Evolutionary conservation across 2,888 invertebrate species (phyloP), one percentile per base, ranked within the genome.

Genomic region (Nemapogon koenigi): DNA sequence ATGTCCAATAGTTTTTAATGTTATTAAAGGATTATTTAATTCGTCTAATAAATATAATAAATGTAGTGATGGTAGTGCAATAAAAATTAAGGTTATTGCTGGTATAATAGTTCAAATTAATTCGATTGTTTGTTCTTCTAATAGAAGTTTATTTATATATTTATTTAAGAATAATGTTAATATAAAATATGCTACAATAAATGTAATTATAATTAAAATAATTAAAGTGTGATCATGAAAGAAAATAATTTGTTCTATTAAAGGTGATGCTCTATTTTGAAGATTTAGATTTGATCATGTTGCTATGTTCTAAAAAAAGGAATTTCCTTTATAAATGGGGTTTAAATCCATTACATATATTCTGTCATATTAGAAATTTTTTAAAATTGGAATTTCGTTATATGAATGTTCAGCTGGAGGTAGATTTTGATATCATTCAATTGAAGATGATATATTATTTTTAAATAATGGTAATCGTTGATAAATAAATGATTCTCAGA

Each of bases 201-300:
- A 59, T 44, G 82, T 82, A 75, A 85, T 85, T 73, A 84, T 80
- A 47, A 82, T 61, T 61, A 85, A 57, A 70, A 85, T 82, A 67
- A 83, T 56, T 68, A 85, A 51, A 2, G 81, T 70, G 49, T 84
- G 82, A 59, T 86, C 84, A 55, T 86, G 83, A 51, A 86, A 86
- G 55, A 83, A 83, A 53, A 71, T 79, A 67, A 85, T 67, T 79
- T 85, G 82, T 83, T 84, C 84, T 82, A 86, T 86, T 64, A 84
- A 58, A 26, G 83, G 83, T 0, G 85, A 85, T 31, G 72, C 66
- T 49, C 82, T 64, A 69, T 86, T 82, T 83, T 85, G 84, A 44
- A 85, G 58, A 42, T 67, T 68, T 48, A 84, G 50, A 52, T 75
- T 79, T 46, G 81, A 73, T 81, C 83, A 83, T 50, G 81, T 82